Evolutionary conservation across 2,888 invertebrate genomes (phyloP).

Genomic region (Tromatobia lineatoria): DNA sequence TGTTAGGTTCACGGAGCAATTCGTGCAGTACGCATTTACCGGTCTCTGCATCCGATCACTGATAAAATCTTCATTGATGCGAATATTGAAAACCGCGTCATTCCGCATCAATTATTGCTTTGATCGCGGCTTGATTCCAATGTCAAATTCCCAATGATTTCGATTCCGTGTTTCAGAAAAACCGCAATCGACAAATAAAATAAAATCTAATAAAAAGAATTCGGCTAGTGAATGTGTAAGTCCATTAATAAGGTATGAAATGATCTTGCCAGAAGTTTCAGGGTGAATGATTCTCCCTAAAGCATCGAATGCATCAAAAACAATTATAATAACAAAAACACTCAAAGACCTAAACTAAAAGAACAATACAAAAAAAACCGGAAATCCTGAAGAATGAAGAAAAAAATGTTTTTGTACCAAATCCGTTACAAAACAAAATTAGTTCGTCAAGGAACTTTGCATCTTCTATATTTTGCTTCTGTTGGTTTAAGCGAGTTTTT

Average conservation of each 20-base stretch:
- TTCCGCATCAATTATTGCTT: neutral
- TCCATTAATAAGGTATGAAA: too few relatives aligned
- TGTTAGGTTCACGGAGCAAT: conserved; percentile 33
- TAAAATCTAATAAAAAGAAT: neutral
- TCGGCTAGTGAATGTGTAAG: too few relatives aligned
- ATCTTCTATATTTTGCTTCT: too few relatives aligned
- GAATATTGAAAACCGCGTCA: conserved; percentile 13
- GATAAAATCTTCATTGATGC: conserved; percentile 31
- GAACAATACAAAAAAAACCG: conserved; percentile 3
- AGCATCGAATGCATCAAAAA: too few relatives aligned
- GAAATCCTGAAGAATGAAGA: too few relatives aligned
- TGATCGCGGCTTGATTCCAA: neutral
- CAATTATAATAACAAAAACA: too few relatives aligned
- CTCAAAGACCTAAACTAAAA: neutral
- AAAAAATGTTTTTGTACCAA: too few relatives aligned
- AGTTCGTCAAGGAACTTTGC: too few relatives aligned
- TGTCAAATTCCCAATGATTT: neutral
- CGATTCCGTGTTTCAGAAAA: neutral
- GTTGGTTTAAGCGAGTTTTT: too few relatives aligned
- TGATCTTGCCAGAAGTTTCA: too few relatives aligned
- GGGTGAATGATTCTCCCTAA: too few relatives aligned
- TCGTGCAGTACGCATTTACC: neutral
- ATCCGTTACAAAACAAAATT: too few relatives aligned
- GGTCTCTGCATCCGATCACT: neutral
- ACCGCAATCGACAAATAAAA: conserved; percentile 13